Percentiles rank a stretch among this genome's conserved stretches.
These are phyloP conservation scores for Orientallactaga sibirica DNA, from an alignment of 2,797 vertebrate genomes.

Conservation along the genomic window DNA sequence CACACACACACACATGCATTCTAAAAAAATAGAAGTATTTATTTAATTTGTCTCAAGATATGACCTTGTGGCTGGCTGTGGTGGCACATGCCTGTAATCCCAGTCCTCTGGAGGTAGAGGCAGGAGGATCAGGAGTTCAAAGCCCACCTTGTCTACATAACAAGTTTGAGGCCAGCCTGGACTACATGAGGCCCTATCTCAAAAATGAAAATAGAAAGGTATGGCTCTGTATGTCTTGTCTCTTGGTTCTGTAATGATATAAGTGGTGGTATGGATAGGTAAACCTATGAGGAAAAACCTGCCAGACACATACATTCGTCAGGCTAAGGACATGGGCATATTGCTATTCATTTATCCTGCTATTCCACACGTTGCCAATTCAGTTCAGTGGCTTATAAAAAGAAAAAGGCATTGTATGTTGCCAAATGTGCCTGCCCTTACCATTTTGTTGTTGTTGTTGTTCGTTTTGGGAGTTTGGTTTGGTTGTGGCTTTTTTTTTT, in stretches of 20 bases:
- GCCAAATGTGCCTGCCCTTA: slow-evolving; percentile 20
- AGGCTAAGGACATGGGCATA: neutral
- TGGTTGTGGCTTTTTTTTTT: neutral
- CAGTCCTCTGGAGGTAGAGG: neutral
- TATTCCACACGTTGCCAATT: slow-evolving; percentile 1
- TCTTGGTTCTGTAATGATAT: neutral
- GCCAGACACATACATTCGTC: neutral
- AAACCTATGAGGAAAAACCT: neutral
- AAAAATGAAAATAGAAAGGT: neutral
- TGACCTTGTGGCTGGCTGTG: neutral
- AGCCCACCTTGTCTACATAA: neutral
- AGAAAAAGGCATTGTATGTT: neutral
- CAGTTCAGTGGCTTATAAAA: slow-evolving; percentile 19
- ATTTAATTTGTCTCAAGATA: slow-evolving; percentile 9
- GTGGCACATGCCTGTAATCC: neutral
- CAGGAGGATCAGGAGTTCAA: neutral
- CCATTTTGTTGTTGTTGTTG: slow-evolving; percentile 23
- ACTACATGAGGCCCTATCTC: neutral
- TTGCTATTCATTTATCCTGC: neutral
- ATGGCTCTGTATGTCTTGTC: neutral
- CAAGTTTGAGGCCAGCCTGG: neutral
- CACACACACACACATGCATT: no score
- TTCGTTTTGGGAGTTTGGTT: neutral
- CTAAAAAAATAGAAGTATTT: neutral
- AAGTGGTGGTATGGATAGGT: neutral